These are phyloP conservation scores for Actinopyga echinites DNA, from an alignment of 53 echinoderm and acorn worm species.

Conservation along the genomic window DNA sequence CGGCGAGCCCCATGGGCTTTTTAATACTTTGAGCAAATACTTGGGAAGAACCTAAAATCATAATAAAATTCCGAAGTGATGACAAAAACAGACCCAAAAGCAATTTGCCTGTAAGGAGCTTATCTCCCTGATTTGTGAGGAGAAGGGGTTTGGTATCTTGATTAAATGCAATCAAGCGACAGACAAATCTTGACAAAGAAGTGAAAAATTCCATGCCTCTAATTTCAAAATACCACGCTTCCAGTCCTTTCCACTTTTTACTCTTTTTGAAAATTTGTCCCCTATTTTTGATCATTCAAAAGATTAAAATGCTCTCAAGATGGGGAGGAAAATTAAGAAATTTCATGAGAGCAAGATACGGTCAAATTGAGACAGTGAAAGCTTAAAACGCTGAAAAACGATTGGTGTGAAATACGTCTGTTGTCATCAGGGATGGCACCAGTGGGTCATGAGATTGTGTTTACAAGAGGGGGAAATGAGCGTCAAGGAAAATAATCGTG, in stretches of 20 bases:
- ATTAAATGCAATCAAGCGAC: conserved; percentile 45
- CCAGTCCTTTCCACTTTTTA: conserved; percentile 34
- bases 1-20: conserved; percentile 30
- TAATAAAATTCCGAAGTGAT: conserved; percentile 38
- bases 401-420: conserved; percentile 30
- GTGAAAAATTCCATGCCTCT: conserved; percentile 39
- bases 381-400: neutral
- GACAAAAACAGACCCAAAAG: conserved; percentile 41
- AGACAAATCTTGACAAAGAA: conserved; percentile 21
- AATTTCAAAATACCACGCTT: conserved; percentile 39
- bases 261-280: conserved; percentile 20
- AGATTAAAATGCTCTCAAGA: conserved; percentile 22
- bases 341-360: conserved; percentile 8
- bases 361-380: conserved; percentile 15
- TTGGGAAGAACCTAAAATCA: conserved; percentile 28
- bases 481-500: no score
- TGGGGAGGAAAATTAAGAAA: neutral
- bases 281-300: conserved; percentile 5
- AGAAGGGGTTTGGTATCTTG: conserved; percentile 22
- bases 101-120: conserved; percentile 47
- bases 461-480: no score
- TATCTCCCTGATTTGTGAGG: conserved; percentile 21
- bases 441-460: no score
- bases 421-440: neutral
- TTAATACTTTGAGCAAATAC: conserved; percentile 45